Base-by-base conservation (phyloP, 2,113 vertebrate genomes). In the Caretta caretta region DNA sequence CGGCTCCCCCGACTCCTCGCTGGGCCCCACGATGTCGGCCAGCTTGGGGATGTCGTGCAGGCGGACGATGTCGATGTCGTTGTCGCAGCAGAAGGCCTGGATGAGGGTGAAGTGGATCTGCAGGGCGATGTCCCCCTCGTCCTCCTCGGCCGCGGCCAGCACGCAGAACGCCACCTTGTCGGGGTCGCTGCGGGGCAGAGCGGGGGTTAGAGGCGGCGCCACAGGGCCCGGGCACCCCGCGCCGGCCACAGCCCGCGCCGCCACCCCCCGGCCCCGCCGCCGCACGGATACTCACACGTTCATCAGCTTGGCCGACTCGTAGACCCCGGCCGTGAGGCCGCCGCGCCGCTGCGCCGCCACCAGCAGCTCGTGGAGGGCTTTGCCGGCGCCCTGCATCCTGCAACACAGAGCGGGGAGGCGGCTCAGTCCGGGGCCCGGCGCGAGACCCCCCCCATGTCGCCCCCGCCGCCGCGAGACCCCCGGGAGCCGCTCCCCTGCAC, bases 21-120 rank as follows among this genome's bases (percentile, higher is more conserved):
- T 96, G 1, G 97, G 88, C n/a, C 99, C 99, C 96, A 99, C 98
- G 84, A 99, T 98, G 46, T 98, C 98, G 0, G 98, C 99, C 90
- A 99, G 98, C 62, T 99, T 98, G 94, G 98, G 98, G 85, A 99
- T 98, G 65, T 99, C 99, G 25, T 98, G 99, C 56, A 99, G 99
- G 3, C 99, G 98, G 92, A 99, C 99, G 13, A 99, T 99, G 98
- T 99, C 99, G 51, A 99, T 99, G 97, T 99, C 99, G 54, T 99
- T 99, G 96, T 99, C 99, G 31, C 99, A 99, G 97, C 99, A 99
- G 96, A 99, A 99, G 1, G 99, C 99, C 96, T 99, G 99, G 92
- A 99, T 99, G 84, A 99, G 98, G 2, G 99, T 99, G 97, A 99
- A 99, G 97, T 99, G 99, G 94, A 99, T 99, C 98, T 99, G 99